Evolutionary conservation across 2,113 vertebrate species (phyloP), one percentile per base, ranked within the genome.

Genomic region (Shinisaurus crocodilurus): DNA sequence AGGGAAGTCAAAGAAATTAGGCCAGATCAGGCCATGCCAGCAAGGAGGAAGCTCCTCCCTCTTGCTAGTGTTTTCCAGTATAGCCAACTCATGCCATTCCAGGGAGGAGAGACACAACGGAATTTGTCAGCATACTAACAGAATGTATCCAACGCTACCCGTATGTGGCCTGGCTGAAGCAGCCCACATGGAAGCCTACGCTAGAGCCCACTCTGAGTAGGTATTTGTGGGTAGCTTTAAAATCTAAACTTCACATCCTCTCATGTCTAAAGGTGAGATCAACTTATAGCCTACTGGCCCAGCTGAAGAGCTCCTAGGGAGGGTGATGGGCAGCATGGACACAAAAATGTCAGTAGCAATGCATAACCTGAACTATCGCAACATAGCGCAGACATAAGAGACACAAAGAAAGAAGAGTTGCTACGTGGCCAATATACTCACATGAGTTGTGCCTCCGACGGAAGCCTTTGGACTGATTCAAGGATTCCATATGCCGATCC

Each of bases 381-480:
- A 9, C 25, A 0, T 23, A 45, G 34, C 29, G 57, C 0, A 8
- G 10, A 25, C n/a, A n/a, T 1, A n/a, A 8, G 15, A 70, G 15
- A 69, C 67, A 83, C n/a, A 69, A 57, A 23, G 37, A 89, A 90
- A 82, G 1, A 23, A 1, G 1, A 82, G n/a, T 0, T n/a, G 1
- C 32, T 12, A 3, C n/a, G 1, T 0, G 13, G 8, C 3, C 12
- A 81, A 6, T 0, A 23, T 69, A 98, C 98, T 98, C 96, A 99
- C 99, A 99, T 16, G 99, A 99, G 90, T 99, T 99, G 95, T 99
- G 99, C 83, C 99, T 97, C 43, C 98, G 97, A 0, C 99, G 98
- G 94, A 99, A 99, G 40, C 96, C 98, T 96, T 98, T 99, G 87
- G 98, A 97, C 32, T 99, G 98, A 81, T 94, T 97, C 43, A 98